phyloP scores from a whole-genome alignment of 2,888 invertebrate species.

The Congeria kusceri region DNA sequence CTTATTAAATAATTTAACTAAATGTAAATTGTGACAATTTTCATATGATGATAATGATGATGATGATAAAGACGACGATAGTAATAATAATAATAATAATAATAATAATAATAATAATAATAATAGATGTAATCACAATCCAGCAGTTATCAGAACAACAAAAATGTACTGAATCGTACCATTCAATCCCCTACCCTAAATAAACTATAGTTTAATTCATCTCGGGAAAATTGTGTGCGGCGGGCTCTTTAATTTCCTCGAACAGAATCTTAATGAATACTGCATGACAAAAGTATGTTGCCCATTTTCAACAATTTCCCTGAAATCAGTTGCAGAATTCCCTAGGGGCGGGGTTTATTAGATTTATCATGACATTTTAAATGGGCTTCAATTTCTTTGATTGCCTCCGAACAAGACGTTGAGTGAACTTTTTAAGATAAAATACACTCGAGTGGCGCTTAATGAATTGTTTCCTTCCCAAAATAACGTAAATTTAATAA shows the following conservation, averaged over 20 bases:
- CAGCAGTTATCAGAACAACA: too few relatives aligned
- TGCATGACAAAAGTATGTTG: background rate
- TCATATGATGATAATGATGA: too few relatives aligned
- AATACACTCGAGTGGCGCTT: constrained; percentile 18
- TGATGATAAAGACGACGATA: too few relatives aligned
- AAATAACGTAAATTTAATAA: constrained; percentile 37
- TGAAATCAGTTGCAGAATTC: constrained; percentile 36
- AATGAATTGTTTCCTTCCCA: constrained; percentile 34
- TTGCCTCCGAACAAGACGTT: constrained; percentile 40
- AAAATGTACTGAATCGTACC: too few relatives aligned
- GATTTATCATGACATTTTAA: constrained; percentile 59
- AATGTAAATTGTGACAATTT: too few relatives aligned
- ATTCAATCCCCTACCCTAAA: too few relatives aligned
- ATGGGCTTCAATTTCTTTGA: constrained; percentile 56
- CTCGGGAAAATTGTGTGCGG: background rate
- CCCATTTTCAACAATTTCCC: constrained; percentile 40
- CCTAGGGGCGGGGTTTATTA: constrained; percentile 36
- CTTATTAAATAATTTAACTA: too few relatives aligned
- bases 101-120: too few relatives aligned
- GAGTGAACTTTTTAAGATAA: constrained; percentile 32
- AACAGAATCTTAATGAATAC: constrained; percentile 19
- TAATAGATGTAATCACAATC: too few relatives aligned
- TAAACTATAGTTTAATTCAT: too few relatives aligned
- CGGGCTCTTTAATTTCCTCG: background rate
- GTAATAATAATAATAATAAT: too few relatives aligned